These are phyloP conservation scores for Sparus aurata DNA, from an alignment of 2,797 vertebrate genomes.

Conservation along the genomic window DNA sequence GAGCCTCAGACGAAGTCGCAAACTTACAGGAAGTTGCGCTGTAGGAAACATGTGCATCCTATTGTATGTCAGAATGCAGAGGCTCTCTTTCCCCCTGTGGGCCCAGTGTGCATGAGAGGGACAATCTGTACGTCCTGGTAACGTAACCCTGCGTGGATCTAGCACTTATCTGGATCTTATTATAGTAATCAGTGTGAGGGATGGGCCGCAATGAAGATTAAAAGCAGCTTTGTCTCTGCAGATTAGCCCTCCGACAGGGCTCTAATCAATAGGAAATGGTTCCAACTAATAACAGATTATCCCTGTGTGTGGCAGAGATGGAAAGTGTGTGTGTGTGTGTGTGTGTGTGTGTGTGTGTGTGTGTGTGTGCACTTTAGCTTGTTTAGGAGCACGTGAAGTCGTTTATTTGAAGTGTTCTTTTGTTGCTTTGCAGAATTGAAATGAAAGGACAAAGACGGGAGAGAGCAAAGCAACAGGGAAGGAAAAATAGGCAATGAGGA, in stretches of 20 bases:
- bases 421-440: slow-evolving; percentile 1
- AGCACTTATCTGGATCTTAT: slow-evolving; percentile 37
- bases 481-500: slow-evolving; percentile 34
- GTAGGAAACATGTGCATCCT: slow-evolving; percentile 71
- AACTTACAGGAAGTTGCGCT: slow-evolving; percentile 35
- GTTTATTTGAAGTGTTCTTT: background rate
- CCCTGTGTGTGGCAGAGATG: slow-evolving; percentile 15
- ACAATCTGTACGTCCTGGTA: slow-evolving; percentile 45
- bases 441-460: background rate
- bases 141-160: slow-evolving; percentile 43
- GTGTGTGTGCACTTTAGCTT: background rate
- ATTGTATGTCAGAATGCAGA: slow-evolving; percentile 57
- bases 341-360: background rate
- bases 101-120: slow-evolving; percentile 22
- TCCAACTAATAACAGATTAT: slow-evolving; percentile 53
- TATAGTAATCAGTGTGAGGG: slow-evolving; percentile 44
- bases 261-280: slow-evolving; percentile 42
- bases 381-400: slow-evolving; percentile 4
- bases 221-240: slow-evolving; percentile 38
- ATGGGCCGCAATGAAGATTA: slow-evolving; percentile 30
- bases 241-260: slow-evolving; percentile 21
- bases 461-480: slow-evolving; percentile 16
- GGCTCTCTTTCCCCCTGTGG: slow-evolving; percentile 39
- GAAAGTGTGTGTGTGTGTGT: background rate
- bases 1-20: slow-evolving; percentile 57